Base-by-base conservation (phyloP, 2,888 invertebrate species). In the Dryadula phaetusa region DNA sequence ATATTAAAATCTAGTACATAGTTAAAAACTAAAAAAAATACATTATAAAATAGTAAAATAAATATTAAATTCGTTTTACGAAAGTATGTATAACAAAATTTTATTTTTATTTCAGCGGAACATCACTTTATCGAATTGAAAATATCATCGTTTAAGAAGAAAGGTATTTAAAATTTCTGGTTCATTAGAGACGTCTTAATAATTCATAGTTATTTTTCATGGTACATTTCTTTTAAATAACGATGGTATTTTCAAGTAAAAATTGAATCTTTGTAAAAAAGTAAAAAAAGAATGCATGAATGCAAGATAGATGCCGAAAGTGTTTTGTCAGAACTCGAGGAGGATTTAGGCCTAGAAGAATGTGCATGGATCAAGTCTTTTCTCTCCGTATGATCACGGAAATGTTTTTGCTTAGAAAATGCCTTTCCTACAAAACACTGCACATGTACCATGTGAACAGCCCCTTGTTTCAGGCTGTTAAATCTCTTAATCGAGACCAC, bases 121-220 rank as follows among this genome's bases (percentile, higher is more conserved):
- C 28, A 20, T 60, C 60, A 28, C 7, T 60, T 60, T 60, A 60
- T 18, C 12, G 3, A 32, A 46, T 28, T 32, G 14, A 18, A 60
- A 28, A 46, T 18, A 16, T 16, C 7, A 20, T 32, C 44, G 28
- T 60, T 44, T 32, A 46, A 40, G 2, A 32, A 28, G 18, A 18
- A 32, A 60, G 28, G 46, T 44, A 10, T 28, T 60, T 46, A 28
- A 60, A 60, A 46, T 60, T 44, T 60, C 60, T 46, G 46, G 44
- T 46, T 60, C 60, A 60, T 32, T 60, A 25, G 28, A 46, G 16
- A 5, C 60, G 28, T 10, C 37, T 2, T 44, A 60, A 44, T 60
- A 46, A 44, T 32, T 60, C 44, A 46, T 46, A 46, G 60, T 44
- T 44, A 28, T 14, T 60, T 46, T 32, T 60, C 18, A 42, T 46